phyloP scores from a whole-genome alignment of 2,113 vertebrate species.

The Procavia capensis region DNA sequence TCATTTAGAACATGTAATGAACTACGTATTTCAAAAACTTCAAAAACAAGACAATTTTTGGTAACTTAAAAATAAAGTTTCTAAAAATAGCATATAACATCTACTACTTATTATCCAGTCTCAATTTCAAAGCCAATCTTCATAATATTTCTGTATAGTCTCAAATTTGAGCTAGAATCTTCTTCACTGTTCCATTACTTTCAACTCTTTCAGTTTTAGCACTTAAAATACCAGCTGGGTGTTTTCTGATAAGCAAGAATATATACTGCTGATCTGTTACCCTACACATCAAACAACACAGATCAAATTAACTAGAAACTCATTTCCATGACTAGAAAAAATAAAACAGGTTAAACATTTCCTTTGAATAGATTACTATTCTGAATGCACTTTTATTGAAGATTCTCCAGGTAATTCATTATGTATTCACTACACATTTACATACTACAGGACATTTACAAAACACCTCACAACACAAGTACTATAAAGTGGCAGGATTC shows the following conservation, averaged over 20 bases:
- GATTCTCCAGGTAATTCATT: not conserved
- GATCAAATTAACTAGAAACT: constrained; percentile 39
- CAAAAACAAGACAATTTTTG: constrained; percentile 82
- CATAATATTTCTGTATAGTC: constrained; percentile 47
- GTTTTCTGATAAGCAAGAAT: constrained; percentile 56
- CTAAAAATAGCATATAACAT: constrained; percentile 62
- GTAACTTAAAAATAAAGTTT: constrained; percentile 67
- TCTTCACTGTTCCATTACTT: not conserved
- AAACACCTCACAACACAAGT: not conserved
- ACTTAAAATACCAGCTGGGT: constrained; percentile 47
- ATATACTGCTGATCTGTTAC: constrained; percentile 25
- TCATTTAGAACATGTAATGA: constrained; percentile 83
- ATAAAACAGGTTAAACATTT: constrained; percentile 22
- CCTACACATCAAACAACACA: constrained; percentile 36
- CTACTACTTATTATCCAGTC: constrained; percentile 59
- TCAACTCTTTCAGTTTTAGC: constrained; percentile 51
- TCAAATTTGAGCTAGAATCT: not conserved
- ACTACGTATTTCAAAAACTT: constrained; percentile 77
- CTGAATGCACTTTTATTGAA: not conserved
- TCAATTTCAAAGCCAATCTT: constrained; percentile 51
- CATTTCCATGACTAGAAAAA: constrained; percentile 11
- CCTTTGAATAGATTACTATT: constrained; percentile 5
- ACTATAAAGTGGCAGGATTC: not conserved
- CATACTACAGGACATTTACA: not conserved
- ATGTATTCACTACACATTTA: not conserved